phyloP scores from a whole-genome alignment of 1,140 invertebrate genomes.

The Leptinotarsa texana region DNA sequence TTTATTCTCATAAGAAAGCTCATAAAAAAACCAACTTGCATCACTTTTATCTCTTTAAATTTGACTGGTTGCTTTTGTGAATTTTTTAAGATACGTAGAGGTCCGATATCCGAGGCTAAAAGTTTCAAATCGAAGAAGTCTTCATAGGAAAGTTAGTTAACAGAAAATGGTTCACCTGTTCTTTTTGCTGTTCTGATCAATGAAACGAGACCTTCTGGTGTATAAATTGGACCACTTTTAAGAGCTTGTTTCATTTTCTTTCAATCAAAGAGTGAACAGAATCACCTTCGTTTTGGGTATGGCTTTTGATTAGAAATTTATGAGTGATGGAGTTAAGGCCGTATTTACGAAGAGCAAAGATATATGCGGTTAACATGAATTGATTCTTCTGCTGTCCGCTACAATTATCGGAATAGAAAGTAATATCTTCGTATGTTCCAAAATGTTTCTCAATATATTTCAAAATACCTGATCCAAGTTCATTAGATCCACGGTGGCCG shows the following conservation, averaged over 20 bases:
- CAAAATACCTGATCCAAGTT: not conserved
- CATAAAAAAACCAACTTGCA: not conserved
- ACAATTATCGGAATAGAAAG: conserved; percentile 49
- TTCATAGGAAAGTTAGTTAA: not conserved
- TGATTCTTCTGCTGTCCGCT: conserved; percentile 18
- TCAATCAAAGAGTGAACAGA: conserved; percentile 53
- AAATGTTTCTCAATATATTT: not conserved
- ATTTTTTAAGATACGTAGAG: not conserved
- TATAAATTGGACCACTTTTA: conserved; percentile 44
- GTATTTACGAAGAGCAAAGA: conserved; percentile 45
- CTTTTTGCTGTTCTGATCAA: conserved; percentile 42
- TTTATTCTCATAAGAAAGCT: not conserved
- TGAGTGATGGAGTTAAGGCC: conserved; percentile 50
- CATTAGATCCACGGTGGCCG: not conserved
- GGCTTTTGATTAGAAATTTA: conserved; percentile 52
- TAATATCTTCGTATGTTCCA: not conserved
- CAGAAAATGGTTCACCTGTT: conserved; percentile 28
- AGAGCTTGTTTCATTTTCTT: conserved; percentile 47
- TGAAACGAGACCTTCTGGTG: conserved; percentile 34
- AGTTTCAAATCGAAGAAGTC: not conserved
- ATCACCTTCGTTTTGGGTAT: conserved; percentile 55
- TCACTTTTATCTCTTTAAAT: too few relatives aligned
- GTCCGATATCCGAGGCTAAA: not conserved
- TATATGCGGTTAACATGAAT: conserved; percentile 48
- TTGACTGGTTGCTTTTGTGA: not conserved